Evolutionary conservation across 92 coral and sea anemone genomes (phyloP).

Genomic region (Bergia sp.): DNA sequence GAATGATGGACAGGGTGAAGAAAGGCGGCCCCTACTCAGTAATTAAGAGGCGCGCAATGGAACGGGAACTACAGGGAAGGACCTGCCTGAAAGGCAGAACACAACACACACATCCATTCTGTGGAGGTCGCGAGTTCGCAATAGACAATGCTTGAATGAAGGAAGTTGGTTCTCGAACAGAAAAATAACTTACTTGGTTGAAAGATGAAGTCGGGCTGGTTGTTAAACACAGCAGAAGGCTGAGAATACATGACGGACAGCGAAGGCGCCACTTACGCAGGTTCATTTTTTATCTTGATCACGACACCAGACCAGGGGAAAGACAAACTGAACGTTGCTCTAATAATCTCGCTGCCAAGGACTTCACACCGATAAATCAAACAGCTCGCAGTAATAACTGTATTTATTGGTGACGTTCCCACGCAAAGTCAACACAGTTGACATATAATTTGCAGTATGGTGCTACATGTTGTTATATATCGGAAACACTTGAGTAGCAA

Average conservation of each 20-base stretch:
- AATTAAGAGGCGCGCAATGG: no score
- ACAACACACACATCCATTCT: background rate
- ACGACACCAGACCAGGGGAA: background rate
- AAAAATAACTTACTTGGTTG: conserved; percentile 2
- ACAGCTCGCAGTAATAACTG: conserved; percentile 7
- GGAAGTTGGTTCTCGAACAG: background rate
- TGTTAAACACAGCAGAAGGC: background rate
- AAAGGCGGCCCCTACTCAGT: no score
- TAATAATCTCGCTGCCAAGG: background rate
- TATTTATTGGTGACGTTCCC: conserved; percentile 35
- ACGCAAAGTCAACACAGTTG: conserved; percentile 25
- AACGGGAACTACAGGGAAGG: no score
- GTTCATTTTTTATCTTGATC: background rate
- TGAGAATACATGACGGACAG: background rate
- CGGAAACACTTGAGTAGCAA: conserved; percentile 25
- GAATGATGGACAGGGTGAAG: no score
- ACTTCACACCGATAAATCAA: conserved; percentile 24
- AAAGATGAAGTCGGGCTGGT: background rate
- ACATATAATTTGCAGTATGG: conserved; percentile 8
- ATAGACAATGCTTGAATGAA: background rate
- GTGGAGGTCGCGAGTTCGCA: background rate
- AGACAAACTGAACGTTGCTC: background rate
- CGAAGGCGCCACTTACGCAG: background rate
- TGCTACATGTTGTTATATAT: background rate
- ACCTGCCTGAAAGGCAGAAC: no score